Conservation (phyloP, 2,888 invertebrate genomes). For the Eupithecia subfuscata region DNA sequence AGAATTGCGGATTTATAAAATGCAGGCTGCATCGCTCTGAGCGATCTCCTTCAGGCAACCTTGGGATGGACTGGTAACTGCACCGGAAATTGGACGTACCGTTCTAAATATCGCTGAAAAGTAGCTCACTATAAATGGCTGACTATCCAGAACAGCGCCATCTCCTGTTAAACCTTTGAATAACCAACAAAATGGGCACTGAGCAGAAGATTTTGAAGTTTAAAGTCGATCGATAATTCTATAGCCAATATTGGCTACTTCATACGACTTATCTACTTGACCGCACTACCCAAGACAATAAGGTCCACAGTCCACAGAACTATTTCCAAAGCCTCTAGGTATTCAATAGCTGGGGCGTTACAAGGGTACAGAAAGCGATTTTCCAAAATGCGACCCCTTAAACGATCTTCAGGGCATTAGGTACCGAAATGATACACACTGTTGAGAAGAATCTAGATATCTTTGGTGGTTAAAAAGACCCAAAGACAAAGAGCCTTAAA, state of each 20-base stretch:
- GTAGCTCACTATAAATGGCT: too few species aligned
- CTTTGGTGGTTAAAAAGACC: too few species aligned
- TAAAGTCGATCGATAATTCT: background rate
- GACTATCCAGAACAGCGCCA: background rate
- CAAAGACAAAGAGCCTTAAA: too few species aligned
- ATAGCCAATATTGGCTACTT: background rate
- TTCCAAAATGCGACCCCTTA: constrained; percentile 36
- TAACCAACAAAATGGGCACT: background rate
- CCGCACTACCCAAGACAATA: background rate
- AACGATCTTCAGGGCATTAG: constrained; percentile 26
- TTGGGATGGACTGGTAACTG: background rate
- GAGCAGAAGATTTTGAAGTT: background rate
- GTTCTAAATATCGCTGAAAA: too few species aligned
- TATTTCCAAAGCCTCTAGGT: constrained; percentile 1
- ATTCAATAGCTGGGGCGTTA: background rate
- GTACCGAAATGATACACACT: constrained; percentile 16
- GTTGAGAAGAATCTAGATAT: background rate
- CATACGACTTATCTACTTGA: background rate
- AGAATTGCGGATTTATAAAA: background rate
- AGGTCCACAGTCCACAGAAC: background rate
- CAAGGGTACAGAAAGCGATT: constrained; percentile 30
- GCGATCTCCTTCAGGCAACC: background rate
- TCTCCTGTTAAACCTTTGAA: background rate
- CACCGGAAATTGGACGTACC: too few species aligned
- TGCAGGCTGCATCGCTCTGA: background rate